Evolutionary conservation across 2,797 vertebrate genomes (phyloP), one percentile per base, ranked within the genome.

Genomic region (Furcifer pardalis): DNA sequence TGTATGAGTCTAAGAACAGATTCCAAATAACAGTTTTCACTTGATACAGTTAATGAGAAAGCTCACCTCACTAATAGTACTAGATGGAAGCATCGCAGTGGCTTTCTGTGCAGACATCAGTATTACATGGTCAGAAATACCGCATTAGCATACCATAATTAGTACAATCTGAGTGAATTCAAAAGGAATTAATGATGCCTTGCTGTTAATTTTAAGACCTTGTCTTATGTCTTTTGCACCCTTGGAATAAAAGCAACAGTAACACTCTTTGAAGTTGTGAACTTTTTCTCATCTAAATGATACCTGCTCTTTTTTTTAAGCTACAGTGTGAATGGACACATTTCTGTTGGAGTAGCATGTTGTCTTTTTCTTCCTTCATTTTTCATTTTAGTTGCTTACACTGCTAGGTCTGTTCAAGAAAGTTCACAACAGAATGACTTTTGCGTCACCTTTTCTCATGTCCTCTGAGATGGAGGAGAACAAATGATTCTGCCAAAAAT

Each of bases 141-240:
- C 86, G 59, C 46, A 77, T 32, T 91, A 89, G 79, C 12, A 2
- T 30, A 25, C 66, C 42, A 4, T 84, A 90, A 92, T 94, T 89
- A 92, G 71, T 82, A 82, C 82, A 88, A 86, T 90, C 89, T 87
- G 0, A 0, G 75, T 75, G 89, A 87, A 89, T 92, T 89, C 52
- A 66, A 85, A 87, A 79, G 90, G 89, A 91, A 89, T 92, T 91
- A 84, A 84, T 89, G 84, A 90, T 79, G 62, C 77, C 75, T 90
- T 82, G 49, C 86, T 78, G 49, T 78, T 77, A 86, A 37, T 74
- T 90, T 90, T 77, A 92, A 78, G 85, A 42, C 56, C 35, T 85
- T 65, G 56, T 44, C 73, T 85, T 85, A 40, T 60, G 76, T 89
- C 65, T 3, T 88, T 91, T 88, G 68, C 40, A 81, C 79, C 56